Base-by-base conservation (phyloP, 2,113 vertebrate species). In the Tyto alba region DNA sequence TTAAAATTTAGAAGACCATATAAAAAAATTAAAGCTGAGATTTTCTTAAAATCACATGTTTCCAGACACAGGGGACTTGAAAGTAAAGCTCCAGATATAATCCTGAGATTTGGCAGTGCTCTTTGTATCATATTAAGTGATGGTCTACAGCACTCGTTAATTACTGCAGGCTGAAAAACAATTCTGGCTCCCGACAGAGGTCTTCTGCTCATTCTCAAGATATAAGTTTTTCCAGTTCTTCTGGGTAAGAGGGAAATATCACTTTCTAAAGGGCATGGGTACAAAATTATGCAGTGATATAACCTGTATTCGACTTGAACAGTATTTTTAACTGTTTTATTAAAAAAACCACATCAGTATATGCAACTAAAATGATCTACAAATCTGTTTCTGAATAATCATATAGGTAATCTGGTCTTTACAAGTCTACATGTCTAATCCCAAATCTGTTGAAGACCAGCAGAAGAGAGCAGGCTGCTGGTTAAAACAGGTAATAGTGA, bases 91-190 rank as follows among this genome's bases (percentile, higher is more conserved):
- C 48, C 90, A 95, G 93, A 83, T 95, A 88, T 88, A 96, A 96
- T 95, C 93, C 95, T 95, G 95, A 95, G 93, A 94, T 93, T 95
- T 97, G 95, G 95, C 95, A 96, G 67, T 13, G 75, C 50, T 93
- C 38, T 80, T 83, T 77, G 82, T 85, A 88, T 90, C 85, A n/a
- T 86, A 88, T 95, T 88, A 86, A 96, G 95, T 97, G 93, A 97
- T 93, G 93, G 93, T 96, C 94, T 96, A 52, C 90, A 94, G 93
- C 95, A 95, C 90, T 94, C 3, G 8, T 47, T 97, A 96, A 96
- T 96, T 95, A 82, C 94, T 95, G 89, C 34, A 25, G 95, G 62
- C 85, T 95, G 95, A 78, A 94, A 88, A 85, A 1, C 3, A 16
- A 3, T 13, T 80, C 81, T 93, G 91, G 69, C 87, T 95, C 74